Base-by-base conservation (phyloP, 2,797 vertebrate species). In the Sebastes goodei region DNA sequence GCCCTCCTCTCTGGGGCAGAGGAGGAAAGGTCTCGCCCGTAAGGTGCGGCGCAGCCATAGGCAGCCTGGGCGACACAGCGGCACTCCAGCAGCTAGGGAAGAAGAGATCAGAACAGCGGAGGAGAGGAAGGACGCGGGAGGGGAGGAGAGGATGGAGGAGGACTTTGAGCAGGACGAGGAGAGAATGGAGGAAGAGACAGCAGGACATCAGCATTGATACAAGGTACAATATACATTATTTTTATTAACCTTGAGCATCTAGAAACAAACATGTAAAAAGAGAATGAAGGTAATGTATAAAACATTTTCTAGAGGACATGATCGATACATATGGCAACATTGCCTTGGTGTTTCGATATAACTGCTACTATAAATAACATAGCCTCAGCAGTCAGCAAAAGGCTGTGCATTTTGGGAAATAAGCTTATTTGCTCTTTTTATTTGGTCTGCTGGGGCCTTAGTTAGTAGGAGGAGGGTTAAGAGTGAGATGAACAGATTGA, bases 1-100 rank as follows among this genome's bases (percentile, higher is more conserved):
- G 53, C 68, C 71, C 17, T 75, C 76, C 23, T 84, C 73, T 21
- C 30, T 80, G 21, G 88, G 82, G 7, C 67, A 38, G 0, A 87
- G 83, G 69, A 91, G 87, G 52, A 94, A 89, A 78, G 63, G 86
- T 55, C 23, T 80, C 5, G 12, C 59, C 23, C 77, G 86, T 7
- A 94, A 91, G 70, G 21, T 79, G 2, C 78, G 88, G 0, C 88
- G 85, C 38, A 82, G 60, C 74, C 92, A 88, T 32, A 91, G 89
- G 71, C 89, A 81, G 56, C 79, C 83, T 11, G 91, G 80, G 11
- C 75, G 61, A 27, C 89, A 71, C 32, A 64, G 68, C 78, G 59
- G 74, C 67, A 32, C 49, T 2, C 4, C 71, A 2, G 10, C 71
- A 5, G 4, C 70, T 52, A 76, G 33, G 38, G 90, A 77, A 17